phyloP scores from a whole-genome alignment of 2,888 invertebrate genomes.

The Caenorhabditis sp. region DNA sequence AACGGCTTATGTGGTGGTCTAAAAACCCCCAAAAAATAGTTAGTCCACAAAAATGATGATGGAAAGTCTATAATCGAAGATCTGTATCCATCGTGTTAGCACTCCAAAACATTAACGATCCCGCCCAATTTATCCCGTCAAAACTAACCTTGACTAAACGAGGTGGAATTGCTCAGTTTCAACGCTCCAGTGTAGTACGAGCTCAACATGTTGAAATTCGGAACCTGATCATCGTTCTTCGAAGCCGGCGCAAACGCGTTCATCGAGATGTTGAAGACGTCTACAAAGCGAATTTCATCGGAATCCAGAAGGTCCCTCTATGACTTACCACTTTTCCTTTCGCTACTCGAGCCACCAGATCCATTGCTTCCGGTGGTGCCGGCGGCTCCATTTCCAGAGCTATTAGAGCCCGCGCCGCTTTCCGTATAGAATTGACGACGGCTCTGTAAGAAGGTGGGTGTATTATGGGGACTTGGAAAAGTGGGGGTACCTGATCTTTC shows the following conservation, averaged over 20 bases:
- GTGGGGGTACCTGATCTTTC: slow-evolving; percentile 56
- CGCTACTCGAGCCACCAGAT: slow-evolving; percentile 40
- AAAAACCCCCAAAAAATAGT: no score
- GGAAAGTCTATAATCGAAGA: no score
- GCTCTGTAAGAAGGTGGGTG: slow-evolving; percentile 29
- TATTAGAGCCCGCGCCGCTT: slow-evolving; percentile 28
- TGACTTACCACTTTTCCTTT: slow-evolving; percentile 41
- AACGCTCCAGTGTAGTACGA: slow-evolving; percentile 67
- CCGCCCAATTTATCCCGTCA: no score
- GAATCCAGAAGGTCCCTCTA: neutral
- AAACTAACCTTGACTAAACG: slow-evolving; percentile 60
- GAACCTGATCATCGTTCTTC: slow-evolving; percentile 67
- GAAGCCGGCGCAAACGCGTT: slow-evolving; percentile 56
- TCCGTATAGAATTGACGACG: slow-evolving; percentile 66
- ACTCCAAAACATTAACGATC: no score
- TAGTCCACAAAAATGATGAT: no score
- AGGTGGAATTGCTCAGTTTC: slow-evolving; percentile 55
- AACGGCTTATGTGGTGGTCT: neutral
- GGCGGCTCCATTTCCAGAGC: slow-evolving; percentile 51
- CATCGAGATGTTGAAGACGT: slow-evolving; percentile 66
- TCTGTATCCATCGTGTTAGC: no score
- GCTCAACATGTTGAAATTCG: slow-evolving; percentile 68
- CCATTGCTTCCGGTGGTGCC: slow-evolving; percentile 51
- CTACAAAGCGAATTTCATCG: slow-evolving; percentile 6
- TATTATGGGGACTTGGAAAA: no score